Conservation (phyloP, 1,140 invertebrate species). For the Onthophagus taurus region DNA sequence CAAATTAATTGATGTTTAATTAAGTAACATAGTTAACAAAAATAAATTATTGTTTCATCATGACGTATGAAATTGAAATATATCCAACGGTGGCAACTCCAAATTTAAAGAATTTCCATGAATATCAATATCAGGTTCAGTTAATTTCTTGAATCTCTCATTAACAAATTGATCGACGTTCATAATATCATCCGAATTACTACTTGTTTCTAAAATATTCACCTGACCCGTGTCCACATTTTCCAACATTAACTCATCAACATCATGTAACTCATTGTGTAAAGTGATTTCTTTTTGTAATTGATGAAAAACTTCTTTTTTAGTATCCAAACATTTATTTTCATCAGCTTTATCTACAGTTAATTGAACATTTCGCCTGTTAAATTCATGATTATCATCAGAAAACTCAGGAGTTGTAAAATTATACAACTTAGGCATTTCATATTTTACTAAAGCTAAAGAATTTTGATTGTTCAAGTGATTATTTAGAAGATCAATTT, state of each 20-base stretch:
- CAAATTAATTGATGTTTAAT: too few relatives aligned
- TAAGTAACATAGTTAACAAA: too few relatives aligned
- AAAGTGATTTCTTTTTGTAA: conserved; percentile 5
- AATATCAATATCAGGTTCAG: conserved; percentile 28
- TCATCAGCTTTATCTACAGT: too few relatives aligned
- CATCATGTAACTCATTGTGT: conserved; percentile 23
- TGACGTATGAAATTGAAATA: conserved; percentile 31
- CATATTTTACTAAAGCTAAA: conserved; percentile 5
- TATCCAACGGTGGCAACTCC: conserved; percentile 29
- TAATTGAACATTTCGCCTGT: too few relatives aligned
- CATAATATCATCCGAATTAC: conserved; percentile 34
- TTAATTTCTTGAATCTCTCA: conserved; percentile 33
- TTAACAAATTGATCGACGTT: conserved; percentile 36
- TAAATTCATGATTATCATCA: conserved; percentile 5
- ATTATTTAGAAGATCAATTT: background rate
- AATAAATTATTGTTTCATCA: too few relatives aligned
- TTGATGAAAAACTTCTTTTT: too few relatives aligned
- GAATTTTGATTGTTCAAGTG: background rate
- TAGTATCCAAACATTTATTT: too few relatives aligned
- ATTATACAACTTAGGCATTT: background rate
- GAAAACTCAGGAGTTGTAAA: too few relatives aligned
- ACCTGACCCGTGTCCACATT: conserved; percentile 21
- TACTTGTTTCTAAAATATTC: conserved; percentile 29
- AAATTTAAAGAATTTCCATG: conserved; percentile 21
- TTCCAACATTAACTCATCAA: conserved; percentile 29